Percentiles rank a stretch among this genome's conserved stretches.
These are phyloP conservation scores for Schlechtendalia chinensis DNA, from an alignment of 1,140 invertebrate genomes.

Conservation along the genomic window DNA sequence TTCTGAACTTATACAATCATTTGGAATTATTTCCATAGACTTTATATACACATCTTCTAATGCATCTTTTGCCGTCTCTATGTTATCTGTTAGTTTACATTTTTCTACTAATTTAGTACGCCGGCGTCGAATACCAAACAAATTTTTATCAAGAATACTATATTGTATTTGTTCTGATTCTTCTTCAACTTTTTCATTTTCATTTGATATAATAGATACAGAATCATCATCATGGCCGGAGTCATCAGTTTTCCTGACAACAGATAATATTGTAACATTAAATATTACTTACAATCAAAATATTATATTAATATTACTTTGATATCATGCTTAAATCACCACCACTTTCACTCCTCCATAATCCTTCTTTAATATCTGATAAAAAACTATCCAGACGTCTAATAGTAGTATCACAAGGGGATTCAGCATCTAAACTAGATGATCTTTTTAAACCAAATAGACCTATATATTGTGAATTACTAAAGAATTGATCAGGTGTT, in stretches of 20 bases:
- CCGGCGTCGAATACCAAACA: slow-evolving; percentile 24
- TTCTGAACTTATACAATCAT: neutral
- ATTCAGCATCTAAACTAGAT: slow-evolving; percentile 37
- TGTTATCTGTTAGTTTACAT: neutral
- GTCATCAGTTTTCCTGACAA: slow-evolving; percentile 31
- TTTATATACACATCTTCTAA: slow-evolving; percentile 11
- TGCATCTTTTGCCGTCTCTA: slow-evolving; percentile 36
- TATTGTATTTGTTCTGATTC: slow-evolving; percentile 28
- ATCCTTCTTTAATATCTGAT: slow-evolving; percentile 46
- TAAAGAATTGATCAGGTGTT: slow-evolving; percentile 21
- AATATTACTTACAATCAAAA: neutral
- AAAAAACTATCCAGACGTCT: slow-evolving; percentile 39
- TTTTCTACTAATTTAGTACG: slow-evolving; percentile 4
- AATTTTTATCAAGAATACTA: slow-evolving; percentile 17
- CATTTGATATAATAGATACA: slow-evolving; percentile 24
- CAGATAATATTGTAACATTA: neutral
- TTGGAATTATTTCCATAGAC: neutral
- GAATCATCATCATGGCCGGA: slow-evolving; percentile 31
- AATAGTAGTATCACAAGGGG: slow-evolving; percentile 32
- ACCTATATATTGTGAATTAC: slow-evolving; percentile 28
- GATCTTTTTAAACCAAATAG: slow-evolving; percentile 39
- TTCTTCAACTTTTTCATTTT: slow-evolving; percentile 16
- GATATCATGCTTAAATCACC: slow-evolving; percentile 1
- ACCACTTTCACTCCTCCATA: slow-evolving; percentile 23
- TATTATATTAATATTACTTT: slow-evolving; percentile 5